phyloP scores from a whole-genome alignment of 1,140 invertebrate genomes.

The Telenomus remus region DNA sequence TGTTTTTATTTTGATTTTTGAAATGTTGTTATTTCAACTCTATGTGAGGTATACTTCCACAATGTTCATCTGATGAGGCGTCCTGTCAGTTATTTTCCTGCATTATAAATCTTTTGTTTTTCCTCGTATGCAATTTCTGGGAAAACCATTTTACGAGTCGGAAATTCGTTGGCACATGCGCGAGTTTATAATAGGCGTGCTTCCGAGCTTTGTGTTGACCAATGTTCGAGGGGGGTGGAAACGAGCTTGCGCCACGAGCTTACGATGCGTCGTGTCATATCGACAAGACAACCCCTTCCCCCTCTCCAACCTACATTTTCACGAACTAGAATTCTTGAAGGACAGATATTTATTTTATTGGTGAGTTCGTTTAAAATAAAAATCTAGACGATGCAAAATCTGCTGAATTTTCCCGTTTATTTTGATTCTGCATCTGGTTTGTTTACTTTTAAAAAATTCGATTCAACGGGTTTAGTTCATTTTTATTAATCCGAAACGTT shows the following conservation, averaged over 20 bases:
- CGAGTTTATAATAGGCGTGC: slow-evolving; percentile 19
- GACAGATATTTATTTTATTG: neutral
- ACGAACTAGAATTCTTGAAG: neutral
- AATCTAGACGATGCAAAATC: too few relatives aligned
- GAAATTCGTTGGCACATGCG: slow-evolving; percentile 14
- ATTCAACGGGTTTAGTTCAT: too few relatives aligned
- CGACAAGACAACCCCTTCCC: slow-evolving; percentile 8
- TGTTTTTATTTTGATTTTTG: too few relatives aligned
- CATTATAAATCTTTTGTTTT: slow-evolving; percentile 11
- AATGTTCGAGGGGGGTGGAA: slow-evolving; percentile 17
- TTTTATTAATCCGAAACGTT: too few relatives aligned
- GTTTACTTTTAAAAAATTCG: too few relatives aligned
- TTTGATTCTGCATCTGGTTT: too few relatives aligned
- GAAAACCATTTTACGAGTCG: slow-evolving; percentile 1
- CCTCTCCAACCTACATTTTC: slow-evolving; percentile 1
- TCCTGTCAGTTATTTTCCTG: neutral
- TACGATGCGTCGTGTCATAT: slow-evolving; percentile 10
- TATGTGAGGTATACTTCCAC: neutral
- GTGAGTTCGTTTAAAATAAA: neutral
- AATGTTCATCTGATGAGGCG: neutral
- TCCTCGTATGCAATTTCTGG: neutral
- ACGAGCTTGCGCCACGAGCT: slow-evolving; percentile 29
- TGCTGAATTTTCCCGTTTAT: too few relatives aligned
- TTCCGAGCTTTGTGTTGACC: slow-evolving; percentile 15
- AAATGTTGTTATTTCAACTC: too few relatives aligned